phyloP scores from a whole-genome alignment of 2,888 invertebrate genomes.

The Cerceris rybyensis region DNA sequence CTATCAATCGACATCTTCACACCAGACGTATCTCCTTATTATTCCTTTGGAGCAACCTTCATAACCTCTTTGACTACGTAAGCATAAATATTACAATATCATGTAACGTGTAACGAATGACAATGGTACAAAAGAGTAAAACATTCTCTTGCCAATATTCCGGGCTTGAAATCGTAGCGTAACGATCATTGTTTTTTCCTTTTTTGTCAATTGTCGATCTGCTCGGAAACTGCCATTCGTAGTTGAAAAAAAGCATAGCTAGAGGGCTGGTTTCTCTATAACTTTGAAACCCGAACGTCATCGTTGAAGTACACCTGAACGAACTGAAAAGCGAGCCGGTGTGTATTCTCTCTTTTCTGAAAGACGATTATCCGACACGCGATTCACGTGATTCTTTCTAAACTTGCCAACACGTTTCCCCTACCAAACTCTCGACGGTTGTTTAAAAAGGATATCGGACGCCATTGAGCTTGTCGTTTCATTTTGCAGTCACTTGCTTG shows the following conservation, averaged over 20 bases:
- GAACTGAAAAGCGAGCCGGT: slow-evolving; percentile 11
- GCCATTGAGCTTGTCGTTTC: slow-evolving; percentile 44
- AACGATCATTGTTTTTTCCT: no score
- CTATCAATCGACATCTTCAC: no score
- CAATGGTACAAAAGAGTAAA: no score
- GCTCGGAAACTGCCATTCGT: no score
- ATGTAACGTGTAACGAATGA: no score
- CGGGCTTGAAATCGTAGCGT: no score
- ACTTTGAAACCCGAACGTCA: slow-evolving; percentile 18
- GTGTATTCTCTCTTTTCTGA: slow-evolving; percentile 6
- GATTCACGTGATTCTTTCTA: slow-evolving; percentile 7
- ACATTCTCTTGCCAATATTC: no score
- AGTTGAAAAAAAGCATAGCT: background rate
- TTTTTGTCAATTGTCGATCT: no score
- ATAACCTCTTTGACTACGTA: no score
- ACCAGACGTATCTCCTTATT: no score
- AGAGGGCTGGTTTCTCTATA: background rate
- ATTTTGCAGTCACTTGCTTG: slow-evolving; percentile 27
- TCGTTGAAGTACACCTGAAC: background rate
- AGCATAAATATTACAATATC: no score
- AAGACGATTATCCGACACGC: slow-evolving; percentile 33
- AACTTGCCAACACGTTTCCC: background rate
- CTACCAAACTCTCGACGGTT: slow-evolving; percentile 5
- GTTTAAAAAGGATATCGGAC: slow-evolving; percentile 36
- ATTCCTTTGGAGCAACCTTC: background rate